phyloP scores from a whole-genome alignment of 2,113 vertebrate species.

The Rhineura floridana region DNA sequence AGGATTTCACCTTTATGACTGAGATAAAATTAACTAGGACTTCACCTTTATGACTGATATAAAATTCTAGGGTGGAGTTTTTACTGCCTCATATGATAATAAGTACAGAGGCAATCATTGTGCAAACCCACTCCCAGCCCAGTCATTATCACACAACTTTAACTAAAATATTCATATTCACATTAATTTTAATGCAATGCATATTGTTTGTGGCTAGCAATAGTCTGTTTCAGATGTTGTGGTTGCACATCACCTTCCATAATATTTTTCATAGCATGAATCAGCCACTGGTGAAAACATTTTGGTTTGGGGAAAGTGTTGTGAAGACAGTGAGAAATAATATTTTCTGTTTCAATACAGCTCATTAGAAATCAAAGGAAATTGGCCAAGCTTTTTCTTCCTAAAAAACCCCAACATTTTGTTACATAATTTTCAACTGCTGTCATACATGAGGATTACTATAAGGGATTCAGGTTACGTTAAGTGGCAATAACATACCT shows the following conservation, averaged over 20 bases:
- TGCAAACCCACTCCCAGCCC: not conserved
- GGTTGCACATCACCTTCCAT: not conserved
- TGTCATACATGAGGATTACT: not conserved
- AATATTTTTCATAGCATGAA: not conserved
- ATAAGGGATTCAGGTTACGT: not conserved
- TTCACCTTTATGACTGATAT: not conserved
- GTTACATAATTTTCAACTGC: not conserved
- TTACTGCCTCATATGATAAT: not conserved
- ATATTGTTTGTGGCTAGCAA: not conserved
- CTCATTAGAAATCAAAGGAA: not conserved
- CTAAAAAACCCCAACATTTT: not conserved
- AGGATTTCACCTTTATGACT: not conserved
- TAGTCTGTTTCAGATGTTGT: not conserved
- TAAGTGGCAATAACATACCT: not conserved
- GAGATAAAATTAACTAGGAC: not conserved
- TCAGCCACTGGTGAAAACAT: not conserved
- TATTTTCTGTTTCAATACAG: not conserved
- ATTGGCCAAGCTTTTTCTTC: not conserved
- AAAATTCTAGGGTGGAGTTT: not conserved
- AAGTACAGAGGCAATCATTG: not conserved
- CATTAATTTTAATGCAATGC: not conserved
- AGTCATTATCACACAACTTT: not conserved
- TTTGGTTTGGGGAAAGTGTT: not conserved
- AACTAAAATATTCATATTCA: not conserved
- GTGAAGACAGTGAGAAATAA: not conserved